A percentile compares a stretch with the other conserved stretches of the same genome.
Evolutionary conservation across 2,113 vertebrate genomes (phyloP).

Genomic region (Holacanthus passer): DNA sequence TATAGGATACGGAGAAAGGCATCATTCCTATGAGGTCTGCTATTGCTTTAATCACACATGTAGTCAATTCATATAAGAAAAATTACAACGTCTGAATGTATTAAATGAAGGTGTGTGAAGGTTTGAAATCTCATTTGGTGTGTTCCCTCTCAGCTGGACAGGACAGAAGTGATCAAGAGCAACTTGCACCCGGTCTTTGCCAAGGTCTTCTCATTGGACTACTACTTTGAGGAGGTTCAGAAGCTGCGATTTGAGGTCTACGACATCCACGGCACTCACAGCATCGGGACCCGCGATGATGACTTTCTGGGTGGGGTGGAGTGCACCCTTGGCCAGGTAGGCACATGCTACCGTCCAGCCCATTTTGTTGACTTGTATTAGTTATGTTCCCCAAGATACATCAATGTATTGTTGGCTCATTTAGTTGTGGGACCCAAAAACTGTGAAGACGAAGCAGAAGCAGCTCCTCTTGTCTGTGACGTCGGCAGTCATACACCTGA

Average conservation of each 20-base stretch:
- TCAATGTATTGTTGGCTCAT: background rate
- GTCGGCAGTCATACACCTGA: background rate
- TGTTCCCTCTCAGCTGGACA: slow-evolving; percentile 87
- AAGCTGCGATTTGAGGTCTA: slow-evolving; percentile 95
- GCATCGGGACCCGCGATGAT: slow-evolving; percentile 89
- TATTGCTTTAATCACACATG: slow-evolving; percentile 2
- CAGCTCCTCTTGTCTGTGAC: background rate
- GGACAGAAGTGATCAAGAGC: slow-evolving; percentile 95
- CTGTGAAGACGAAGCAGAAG: slow-evolving; percentile 1
- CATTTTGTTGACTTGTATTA: background rate
- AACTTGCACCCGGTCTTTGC: slow-evolving; percentile 94
- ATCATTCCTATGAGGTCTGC: slow-evolving; percentile 4
- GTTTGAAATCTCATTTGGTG: slow-evolving; percentile 29
- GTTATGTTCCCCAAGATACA: background rate
- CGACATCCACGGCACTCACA: slow-evolving; percentile 91
- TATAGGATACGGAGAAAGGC: background rate
- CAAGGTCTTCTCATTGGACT: slow-evolving; percentile 93
- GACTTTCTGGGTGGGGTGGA: slow-evolving; percentile 96
- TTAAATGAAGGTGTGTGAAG: background rate
- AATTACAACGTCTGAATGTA: background rate
- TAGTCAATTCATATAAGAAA: slow-evolving; percentile 9
- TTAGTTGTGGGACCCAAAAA: background rate
- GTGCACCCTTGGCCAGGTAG: slow-evolving; percentile 96
- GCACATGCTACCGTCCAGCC: slow-evolving; percentile 49
- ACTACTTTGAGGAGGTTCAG: slow-evolving; percentile 97